Evolutionary conservation across 35 echinoderm and acorn worm genomes (phyloP).

Genomic region (Ophioderma brevispina): DNA sequence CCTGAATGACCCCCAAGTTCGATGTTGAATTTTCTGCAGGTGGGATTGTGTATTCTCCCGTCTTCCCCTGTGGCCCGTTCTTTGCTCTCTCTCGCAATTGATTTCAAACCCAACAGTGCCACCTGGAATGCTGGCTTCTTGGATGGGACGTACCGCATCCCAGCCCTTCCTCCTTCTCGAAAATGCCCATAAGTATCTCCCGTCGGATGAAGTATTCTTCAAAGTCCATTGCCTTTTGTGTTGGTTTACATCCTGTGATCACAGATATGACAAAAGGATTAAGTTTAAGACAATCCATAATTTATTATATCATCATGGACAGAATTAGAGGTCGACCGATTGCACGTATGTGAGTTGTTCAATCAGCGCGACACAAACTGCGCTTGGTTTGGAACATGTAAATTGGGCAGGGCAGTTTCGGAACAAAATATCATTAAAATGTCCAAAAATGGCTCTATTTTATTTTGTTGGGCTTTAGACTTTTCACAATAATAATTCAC

Average conservation of each 20-base stretch:
- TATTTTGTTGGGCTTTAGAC: too few relatives aligned
- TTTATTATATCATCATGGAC: too few relatives aligned
- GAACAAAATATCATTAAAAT: too few relatives aligned
- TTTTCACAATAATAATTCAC: too few relatives aligned
- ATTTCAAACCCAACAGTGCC: conserved; percentile 85
- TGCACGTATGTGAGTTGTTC: too few relatives aligned
- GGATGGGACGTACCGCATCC: conserved; percentile 90
- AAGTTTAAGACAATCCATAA: too few relatives aligned
- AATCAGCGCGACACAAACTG: too few relatives aligned
- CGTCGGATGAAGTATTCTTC: conserved; percentile 92
- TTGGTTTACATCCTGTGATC: conserved; percentile 92
- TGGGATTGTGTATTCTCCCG: conserved; percentile 83
- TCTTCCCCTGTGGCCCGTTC: conserved; percentile 97
- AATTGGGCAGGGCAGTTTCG: too few relatives aligned
- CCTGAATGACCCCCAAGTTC: conserved; percentile 26
- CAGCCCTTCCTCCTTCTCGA: conserved; percentile 98
- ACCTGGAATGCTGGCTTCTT: conserved; percentile 95
- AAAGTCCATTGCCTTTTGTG: conserved; percentile 99
- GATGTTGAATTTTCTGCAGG: conserved; percentile 47
- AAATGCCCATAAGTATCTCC: conserved; percentile 89
- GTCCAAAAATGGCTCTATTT: too few relatives aligned
- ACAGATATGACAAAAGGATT: too few relatives aligned
- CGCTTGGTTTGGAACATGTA: too few relatives aligned
- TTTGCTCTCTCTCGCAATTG: conserved; percentile 94
- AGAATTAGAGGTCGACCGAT: too few relatives aligned